Conservation (phyloP, 2,888 invertebrate species). For the Drosophila vallismaia region DNA sequence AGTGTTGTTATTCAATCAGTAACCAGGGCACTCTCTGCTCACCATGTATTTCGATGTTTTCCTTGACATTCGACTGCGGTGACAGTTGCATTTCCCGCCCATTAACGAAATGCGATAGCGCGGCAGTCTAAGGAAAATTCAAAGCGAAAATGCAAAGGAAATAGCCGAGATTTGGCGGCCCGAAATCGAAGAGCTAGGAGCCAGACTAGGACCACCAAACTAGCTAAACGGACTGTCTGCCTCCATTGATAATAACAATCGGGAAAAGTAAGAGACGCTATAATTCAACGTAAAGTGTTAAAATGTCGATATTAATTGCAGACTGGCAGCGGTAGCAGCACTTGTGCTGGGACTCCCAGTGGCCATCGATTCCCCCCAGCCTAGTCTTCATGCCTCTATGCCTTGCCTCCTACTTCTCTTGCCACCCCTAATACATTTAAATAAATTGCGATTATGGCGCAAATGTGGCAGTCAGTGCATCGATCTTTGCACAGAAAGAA, state of each 20-base stretch:
- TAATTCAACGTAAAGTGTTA: conserved; percentile 81
- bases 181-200: conserved; percentile 25
- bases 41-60: conserved; percentile 7
- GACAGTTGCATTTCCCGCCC: conserved; percentile 51
- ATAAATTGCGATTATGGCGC: conserved; percentile 77
- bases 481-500: conserved; percentile 17
- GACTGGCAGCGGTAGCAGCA: conserved; percentile 54
- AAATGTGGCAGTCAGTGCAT: conserved; percentile 71
- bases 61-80: conserved; percentile 38
- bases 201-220: conserved; percentile 46
- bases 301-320: conserved; percentile 82
- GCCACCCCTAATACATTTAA: conserved; percentile 61
- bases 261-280: conserved; percentile 76
- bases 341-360: conserved; percentile 13
- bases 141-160: conserved; percentile 49
- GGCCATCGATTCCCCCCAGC: neutral
- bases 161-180: conserved; percentile 37
- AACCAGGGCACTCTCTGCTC: conserved; percentile 12
- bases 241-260: conserved; percentile 73
- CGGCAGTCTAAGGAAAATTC: conserved; percentile 5
- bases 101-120: conserved; percentile 48
- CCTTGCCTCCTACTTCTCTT: neutral
- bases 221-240: conserved; percentile 59
- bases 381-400: neutral
- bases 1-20: conserved; percentile 35